phyloP scores from a whole-genome alignment of 2,888 invertebrate genomes.

The Ennomos erosarius region DNA sequence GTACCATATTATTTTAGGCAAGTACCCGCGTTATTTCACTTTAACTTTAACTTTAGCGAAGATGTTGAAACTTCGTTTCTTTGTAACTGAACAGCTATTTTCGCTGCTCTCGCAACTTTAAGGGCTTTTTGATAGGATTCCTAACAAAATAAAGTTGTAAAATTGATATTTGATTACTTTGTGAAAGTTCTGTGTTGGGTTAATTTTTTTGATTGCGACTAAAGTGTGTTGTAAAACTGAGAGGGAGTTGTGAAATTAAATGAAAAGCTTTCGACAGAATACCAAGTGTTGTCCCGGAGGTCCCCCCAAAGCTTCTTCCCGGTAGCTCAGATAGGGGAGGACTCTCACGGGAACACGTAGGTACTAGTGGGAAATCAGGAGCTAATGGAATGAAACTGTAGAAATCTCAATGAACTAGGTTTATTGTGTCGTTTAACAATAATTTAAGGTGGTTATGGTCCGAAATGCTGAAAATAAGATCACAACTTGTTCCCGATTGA shows the following conservation, averaged over 20 bases:
- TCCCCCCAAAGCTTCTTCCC: too few relatives aligned
- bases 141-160: conserved; percentile 29
- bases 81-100: conserved; percentile 32
- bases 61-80: conserved; percentile 35
- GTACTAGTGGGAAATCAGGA: too few relatives aligned
- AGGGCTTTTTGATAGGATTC: conserved; percentile 38
- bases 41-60: conserved; percentile 29
- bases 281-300: too few relatives aligned
- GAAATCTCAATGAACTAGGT: too few relatives aligned
- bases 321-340: too few relatives aligned
- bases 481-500: too few relatives aligned
- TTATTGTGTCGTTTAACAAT: too few relatives aligned
- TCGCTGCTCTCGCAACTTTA: conserved; percentile 31
- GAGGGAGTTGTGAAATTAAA: not conserved
- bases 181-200: conserved; percentile 14
- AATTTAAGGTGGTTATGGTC: too few relatives aligned
- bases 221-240: conserved; percentile 13
- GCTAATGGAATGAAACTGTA: too few relatives aligned
- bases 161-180: conserved; percentile 37
- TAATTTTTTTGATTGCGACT: conserved; percentile 19
- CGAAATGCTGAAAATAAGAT: too few relatives aligned
- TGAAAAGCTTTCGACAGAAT: too few relatives aligned
- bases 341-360: too few relatives aligned
- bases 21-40: conserved; percentile 27
- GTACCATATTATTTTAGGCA: conserved; percentile 25